Evolutionary conservation across 2,888 invertebrate genomes (phyloP).

Genomic region (Rosalia funebris): DNA sequence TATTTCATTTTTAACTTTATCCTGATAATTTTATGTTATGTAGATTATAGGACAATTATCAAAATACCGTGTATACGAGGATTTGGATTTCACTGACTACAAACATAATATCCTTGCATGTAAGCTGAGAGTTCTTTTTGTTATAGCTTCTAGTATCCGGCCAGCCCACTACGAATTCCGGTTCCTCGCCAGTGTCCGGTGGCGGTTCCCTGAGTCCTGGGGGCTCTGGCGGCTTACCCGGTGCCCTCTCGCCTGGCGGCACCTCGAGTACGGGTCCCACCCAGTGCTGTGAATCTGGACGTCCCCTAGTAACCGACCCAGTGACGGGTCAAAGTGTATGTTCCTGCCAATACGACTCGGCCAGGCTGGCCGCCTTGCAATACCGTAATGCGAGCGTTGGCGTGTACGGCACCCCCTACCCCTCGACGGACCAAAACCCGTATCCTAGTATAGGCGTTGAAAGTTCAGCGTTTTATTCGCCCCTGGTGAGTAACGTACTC

Average conservation of each 20-base stretch:
- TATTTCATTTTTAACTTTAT: too few species aligned
- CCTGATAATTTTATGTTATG: too few species aligned
- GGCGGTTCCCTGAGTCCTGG: slow-evolving; percentile 80
- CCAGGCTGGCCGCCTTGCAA: slow-evolving; percentile 82
- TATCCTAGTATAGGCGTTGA: slow-evolving; percentile 93
- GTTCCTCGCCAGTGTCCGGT: slow-evolving; percentile 81
- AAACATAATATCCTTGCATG: too few species aligned
- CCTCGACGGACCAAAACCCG: slow-evolving; percentile 90
- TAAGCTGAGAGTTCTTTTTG: too few species aligned
- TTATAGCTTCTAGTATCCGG: slow-evolving; percentile 80
- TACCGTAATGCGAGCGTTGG: slow-evolving; percentile 82
- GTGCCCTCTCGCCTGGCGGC: slow-evolving; percentile 69
- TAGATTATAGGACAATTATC: too few species aligned
- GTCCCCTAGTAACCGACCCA: slow-evolving; percentile 92
- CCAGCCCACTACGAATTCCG: slow-evolving; percentile 77
- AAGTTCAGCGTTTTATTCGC: slow-evolving; percentile 94
- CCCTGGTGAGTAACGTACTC: slow-evolving; percentile 79
- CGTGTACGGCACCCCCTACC: slow-evolving; percentile 88
- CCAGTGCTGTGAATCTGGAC: slow-evolving; percentile 88
- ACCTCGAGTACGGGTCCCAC: slow-evolving; percentile 60
- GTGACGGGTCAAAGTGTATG: slow-evolving; percentile 93
- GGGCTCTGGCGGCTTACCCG: slow-evolving; percentile 65
- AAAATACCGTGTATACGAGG: too few species aligned
- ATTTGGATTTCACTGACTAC: too few species aligned
- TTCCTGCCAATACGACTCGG: slow-evolving; percentile 93